Percentiles rank a stretch among this genome's conserved stretches.
phyloP scores from a whole-genome alignment of 92 coral and sea anemone genomes.

The Zoanthus sociatus region DNA sequence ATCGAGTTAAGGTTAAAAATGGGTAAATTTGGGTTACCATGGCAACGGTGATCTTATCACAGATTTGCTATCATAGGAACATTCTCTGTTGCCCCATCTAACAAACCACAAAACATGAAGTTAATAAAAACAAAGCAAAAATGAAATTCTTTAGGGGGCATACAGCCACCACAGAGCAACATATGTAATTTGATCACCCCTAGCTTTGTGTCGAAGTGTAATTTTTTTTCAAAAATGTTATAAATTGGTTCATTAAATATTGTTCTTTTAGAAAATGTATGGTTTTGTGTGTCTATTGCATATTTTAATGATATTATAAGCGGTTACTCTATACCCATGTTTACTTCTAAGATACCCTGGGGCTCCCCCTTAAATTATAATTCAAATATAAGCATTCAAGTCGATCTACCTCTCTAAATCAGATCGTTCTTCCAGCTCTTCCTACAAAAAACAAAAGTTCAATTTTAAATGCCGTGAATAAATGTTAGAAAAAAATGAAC shows the following conservation, averaged over 20 bases:
- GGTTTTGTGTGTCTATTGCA: no score
- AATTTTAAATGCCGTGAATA: not conserved
- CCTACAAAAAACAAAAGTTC: not conserved
- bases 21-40: not conserved
- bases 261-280: no score
- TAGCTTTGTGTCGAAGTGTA: not conserved
- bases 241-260: no score
- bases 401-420: slow-evolving; percentile 9
- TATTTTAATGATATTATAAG: not conserved
- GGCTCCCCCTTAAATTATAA: slow-evolving; percentile 23
- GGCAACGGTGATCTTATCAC: not conserved
- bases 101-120: not conserved
- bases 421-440: slow-evolving; percentile 21
- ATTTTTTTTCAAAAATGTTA: no score
- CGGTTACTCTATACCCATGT: not conserved
- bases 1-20: no score
- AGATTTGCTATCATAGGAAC: slow-evolving; percentile 11
- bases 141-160: not conserved
- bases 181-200: not conserved
- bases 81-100: slow-evolving; percentile 9
- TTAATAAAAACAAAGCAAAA: not conserved
- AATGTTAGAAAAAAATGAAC: not conserved
- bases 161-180: slow-evolving; percentile 16
- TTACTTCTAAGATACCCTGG: slow-evolving; percentile 1
- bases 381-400: no score